These are phyloP conservation scores for Steinernema khuongi DNA, from an alignment of 1,140 invertebrate species.

Conservation along the genomic window DNA sequence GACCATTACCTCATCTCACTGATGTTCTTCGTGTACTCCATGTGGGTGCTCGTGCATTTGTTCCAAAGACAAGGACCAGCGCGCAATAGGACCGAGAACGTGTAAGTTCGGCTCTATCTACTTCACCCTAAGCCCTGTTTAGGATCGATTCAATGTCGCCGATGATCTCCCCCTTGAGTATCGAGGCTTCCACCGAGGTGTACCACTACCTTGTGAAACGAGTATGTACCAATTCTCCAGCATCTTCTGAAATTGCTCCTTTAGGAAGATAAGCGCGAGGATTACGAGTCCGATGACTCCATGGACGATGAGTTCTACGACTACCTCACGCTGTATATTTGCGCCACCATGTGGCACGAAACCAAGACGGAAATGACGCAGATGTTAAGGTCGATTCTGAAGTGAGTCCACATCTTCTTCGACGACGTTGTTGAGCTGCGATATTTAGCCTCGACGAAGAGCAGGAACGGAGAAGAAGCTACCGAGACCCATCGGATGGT, in stretches of 20 bases:
- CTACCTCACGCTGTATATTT: conserved; percentile 60
- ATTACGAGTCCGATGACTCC: conserved; percentile 33
- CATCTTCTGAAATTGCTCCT: background rate
- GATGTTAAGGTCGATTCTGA: conserved; percentile 61
- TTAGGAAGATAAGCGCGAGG: background rate
- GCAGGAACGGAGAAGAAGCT: conserved; percentile 78
- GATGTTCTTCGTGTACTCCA: conserved; percentile 20
- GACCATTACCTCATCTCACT: conserved; percentile 26
- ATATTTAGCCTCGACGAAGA: conserved; percentile 77
- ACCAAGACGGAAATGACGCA: conserved; percentile 61
- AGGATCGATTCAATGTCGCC: conserved; percentile 55
- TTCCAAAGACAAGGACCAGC: background rate
- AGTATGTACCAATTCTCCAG: background rate
- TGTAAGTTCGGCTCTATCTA: conserved; percentile 38
- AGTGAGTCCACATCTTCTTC: conserved; percentile 47
- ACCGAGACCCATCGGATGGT: conserved; percentile 80
- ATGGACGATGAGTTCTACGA: conserved; percentile 40
- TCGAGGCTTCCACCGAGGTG: conserved; percentile 15
- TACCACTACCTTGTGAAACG: conserved; percentile 43
- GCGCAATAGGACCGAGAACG: conserved; percentile 41
- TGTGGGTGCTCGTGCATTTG: background rate
- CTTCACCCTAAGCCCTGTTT: conserved; percentile 18
- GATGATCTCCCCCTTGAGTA: background rate
- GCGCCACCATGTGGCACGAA: conserved; percentile 64
- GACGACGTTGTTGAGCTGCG: background rate